Evolutionary conservation across 2,797 vertebrate genomes (phyloP).

Genomic region (Lepidocolaptes lacrymiger): DNA sequence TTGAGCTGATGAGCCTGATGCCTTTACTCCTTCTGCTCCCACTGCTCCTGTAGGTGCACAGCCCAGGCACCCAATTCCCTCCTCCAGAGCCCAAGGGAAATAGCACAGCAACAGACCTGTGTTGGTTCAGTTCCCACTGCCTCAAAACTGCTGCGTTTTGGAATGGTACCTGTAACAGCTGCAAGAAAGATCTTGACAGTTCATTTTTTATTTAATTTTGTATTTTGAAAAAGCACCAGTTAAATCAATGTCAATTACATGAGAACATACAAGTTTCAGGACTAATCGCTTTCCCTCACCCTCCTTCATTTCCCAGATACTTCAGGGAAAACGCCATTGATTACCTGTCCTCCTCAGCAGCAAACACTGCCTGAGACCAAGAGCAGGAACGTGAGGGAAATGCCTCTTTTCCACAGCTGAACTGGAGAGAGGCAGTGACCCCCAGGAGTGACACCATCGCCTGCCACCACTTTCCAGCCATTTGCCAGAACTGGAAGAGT

Average conservation of each 20-base stretch:
- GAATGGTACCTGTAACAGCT: neutral
- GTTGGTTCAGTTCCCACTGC: neutral
- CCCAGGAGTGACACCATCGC: fast-evolving
- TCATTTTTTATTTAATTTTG: neutral
- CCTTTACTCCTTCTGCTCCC: neutral
- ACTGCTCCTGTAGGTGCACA: neutral
- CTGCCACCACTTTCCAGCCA: neutral
- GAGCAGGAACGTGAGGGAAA: neutral
- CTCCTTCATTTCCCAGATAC: neutral
- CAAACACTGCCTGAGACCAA: neutral
- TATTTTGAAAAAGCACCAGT: neutral
- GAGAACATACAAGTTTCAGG: slow-evolving; percentile 3
- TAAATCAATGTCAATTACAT: slow-evolving; percentile 18
- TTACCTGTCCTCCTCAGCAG: neutral
- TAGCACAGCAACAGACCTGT: neutral
- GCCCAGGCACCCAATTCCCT: fast-evolving
- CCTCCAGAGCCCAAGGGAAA: neutral
- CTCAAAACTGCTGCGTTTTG: neutral
- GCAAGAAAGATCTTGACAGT: neutral
- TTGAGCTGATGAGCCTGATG: neutral
- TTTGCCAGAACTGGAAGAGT: neutral
- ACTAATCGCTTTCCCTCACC: neutral
- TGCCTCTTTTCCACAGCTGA: neutral
- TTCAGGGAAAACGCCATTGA: neutral
- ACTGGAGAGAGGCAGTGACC: neutral